Evolutionary conservation across 2,797 vertebrate genomes (phyloP), one percentile per base, ranked within the genome.

Genomic region (Pseudochirops cupreus): DNA sequence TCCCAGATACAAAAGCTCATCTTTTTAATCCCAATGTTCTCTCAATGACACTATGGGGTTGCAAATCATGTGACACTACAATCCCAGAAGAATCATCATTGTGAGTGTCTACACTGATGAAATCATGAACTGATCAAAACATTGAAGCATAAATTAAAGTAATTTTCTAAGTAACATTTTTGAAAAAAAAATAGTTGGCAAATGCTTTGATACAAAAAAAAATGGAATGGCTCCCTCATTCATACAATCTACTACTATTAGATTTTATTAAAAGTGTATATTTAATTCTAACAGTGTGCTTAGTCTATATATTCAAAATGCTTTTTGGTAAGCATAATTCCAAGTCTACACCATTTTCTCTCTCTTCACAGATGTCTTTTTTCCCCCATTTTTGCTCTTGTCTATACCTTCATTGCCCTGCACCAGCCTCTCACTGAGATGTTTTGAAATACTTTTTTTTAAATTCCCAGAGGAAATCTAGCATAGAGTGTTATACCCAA

Each of bases 121-220:
- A 46, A 82, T 82, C 9, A 46, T 82, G 18, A 82, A 82, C 39
- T 46, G 5, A 89, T 53, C 39, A 21, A 92, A 59, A 24, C 56
- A 33, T 1, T 56, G 31, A 91, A 91, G 53, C 52, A 62, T 87
- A 50, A 82, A 56, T 53, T 62, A 93, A 91, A 90, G 31, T 92
- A 92, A 91, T 50, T 93, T 93, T 92, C 28, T 50, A 87, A 91
- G 91, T 87, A 59, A 56, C 29, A 82, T 95, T 94, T 57, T 91
- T 10, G 53, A n/a, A 92, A 5, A 39, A 46, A 82, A 39, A 39
- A 54, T 5, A 67, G 56, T 29, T 67, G 10, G 52, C 91, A 92
- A 39, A 5, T 56, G 4, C 54, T 57, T 91, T 87, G 52, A 46
- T n/a, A 62, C 3, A 91, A n/a, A 39, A n/a, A 11, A 82, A 62